Conservation (phyloP, 2,888 invertebrate genomes). For the Xanthorhoe designata region DNA sequence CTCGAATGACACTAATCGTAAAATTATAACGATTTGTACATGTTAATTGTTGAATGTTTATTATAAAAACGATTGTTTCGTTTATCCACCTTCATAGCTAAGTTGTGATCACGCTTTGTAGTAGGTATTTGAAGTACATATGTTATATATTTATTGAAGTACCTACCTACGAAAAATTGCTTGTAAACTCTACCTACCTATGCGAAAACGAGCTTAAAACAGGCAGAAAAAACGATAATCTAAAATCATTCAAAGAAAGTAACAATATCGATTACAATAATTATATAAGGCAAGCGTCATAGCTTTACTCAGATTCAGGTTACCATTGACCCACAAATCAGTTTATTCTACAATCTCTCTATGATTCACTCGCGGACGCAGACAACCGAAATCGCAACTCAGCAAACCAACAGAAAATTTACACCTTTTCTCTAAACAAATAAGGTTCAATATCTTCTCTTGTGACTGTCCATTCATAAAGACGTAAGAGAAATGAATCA, state of each 20-base stretch:
- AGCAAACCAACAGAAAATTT: slow-evolving; percentile 22
- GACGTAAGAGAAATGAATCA: slow-evolving; percentile 63
- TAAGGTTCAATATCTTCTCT: slow-evolving; percentile 9
- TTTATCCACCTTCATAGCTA: too few species aligned
- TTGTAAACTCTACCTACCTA: too few species aligned
- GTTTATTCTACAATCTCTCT: slow-evolving; percentile 42
- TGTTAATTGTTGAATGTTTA: too few species aligned
- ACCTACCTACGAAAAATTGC: too few species aligned
- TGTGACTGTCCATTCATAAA: slow-evolving; percentile 49
- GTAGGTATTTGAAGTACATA: too few species aligned
- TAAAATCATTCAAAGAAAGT: neutral
- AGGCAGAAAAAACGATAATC: too few species aligned
- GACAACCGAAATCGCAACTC: slow-evolving; percentile 32
- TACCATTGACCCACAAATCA: slow-evolving; percentile 43
- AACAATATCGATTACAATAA: slow-evolving; percentile 9
- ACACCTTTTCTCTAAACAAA: slow-evolving; percentile 11
- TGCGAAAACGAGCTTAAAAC: too few species aligned
- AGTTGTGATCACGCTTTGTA: too few species aligned
- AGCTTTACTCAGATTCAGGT: slow-evolving; percentile 28
- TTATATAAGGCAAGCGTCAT: slow-evolving; percentile 35
- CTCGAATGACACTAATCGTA: too few species aligned
- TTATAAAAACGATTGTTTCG: too few species aligned
- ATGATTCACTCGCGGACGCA: slow-evolving; percentile 41
- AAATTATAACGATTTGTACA: too few species aligned
- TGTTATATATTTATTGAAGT: too few species aligned